Base-by-base conservation (phyloP, 2,113 vertebrate genomes). In the Megaceryle torquata region DNA sequence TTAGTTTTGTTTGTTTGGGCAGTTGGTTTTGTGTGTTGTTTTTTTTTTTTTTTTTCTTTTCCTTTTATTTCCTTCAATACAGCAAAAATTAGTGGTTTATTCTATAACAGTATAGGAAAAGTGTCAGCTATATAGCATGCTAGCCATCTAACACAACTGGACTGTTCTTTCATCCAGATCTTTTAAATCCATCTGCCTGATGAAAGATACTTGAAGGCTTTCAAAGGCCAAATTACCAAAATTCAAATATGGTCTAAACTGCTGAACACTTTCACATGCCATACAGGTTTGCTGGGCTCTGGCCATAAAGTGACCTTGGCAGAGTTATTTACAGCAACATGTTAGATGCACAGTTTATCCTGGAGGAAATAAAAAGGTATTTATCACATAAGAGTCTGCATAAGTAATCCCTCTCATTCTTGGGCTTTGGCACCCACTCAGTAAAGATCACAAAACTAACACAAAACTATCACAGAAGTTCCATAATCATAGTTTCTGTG, bases 291-390 rank as follows among this genome's bases (percentile, higher is more conserved):
- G 56, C 56, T 2, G 15, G 24, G 65, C 82, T 88, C 15, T 91
- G 57, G 61, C 61, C 82, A 82, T 72, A 82, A 97, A 96, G 35
- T 95, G 82, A 96, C 91, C 88, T 95, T 94, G 75, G 85, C 76
- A 91, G 69, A 95, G 33, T 41, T 96, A 92, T 88, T 95, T 93
- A 97, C 48, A 84, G 56, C 21, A 61, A 86, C 4, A 3, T 81
- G 97, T 96, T 96, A 96, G 91, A 96, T 81, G 87, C 50, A 82
- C 10, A 15, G 61, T 93, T 95, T 96, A 96, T 95, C 65, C 60
- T 84, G 72, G 74, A 91, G 68, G 31, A 82, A 96, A 93, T 86
- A 96, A 96, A 95, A 97, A 95, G 12, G 37, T 74, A 79, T 90
- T 96, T 86, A 95, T 93, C 76, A 89, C 48, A 93, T 74, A 57